Base-by-base conservation (phyloP, 2,888 invertebrate species). In the Thalpophila matura region DNA sequence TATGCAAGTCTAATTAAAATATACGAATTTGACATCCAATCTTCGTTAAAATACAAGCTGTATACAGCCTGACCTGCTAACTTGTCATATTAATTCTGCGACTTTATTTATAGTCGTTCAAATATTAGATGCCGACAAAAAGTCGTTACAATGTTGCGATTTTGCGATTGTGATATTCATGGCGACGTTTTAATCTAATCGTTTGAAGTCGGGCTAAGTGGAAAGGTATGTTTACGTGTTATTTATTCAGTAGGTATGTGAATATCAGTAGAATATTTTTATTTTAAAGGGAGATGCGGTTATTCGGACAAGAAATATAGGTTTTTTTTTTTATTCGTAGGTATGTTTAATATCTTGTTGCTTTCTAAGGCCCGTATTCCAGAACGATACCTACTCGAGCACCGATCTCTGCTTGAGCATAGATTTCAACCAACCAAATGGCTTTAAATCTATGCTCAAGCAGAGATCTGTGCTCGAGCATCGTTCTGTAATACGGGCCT, bases 51-150 rank as follows among this genome's bases (percentile, higher is more conserved):
- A 54, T 58, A 37, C 45, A 55, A 16, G 20, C 64, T 24, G 46
- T 56, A 69, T 55, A 60, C 45, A 53, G 59, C 77, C 80, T 71
- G 77, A 83, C 60, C 72, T 61, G 76, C 83, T 83, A 85, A 83
- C 80, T 66, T 85, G 88, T 87, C 88, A 84, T 85, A 85, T 88
- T 88, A 86, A 89, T 88, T 84, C 79, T 81, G 79, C 68, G 60
- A 69, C 42, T 77, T 84, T 88, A 91, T 91, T 90, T 91, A 91
- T 85, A 62, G 83, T 78, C 65, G 63, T 54, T 72, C 74, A 80
- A 81, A 86, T 85, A 84, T 80, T 65, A 79, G 79, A 69, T 67
- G 74, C 77, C 71, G 81, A 80, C 78, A 73, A 80, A 82, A 83
- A 66, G 64, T 77, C 63, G 75, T 82, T 82, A 91, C 89, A 86